Evolutionary conservation across 2,113 vertebrate species (phyloP).

Genomic region (Semnornis frantzii): DNA sequence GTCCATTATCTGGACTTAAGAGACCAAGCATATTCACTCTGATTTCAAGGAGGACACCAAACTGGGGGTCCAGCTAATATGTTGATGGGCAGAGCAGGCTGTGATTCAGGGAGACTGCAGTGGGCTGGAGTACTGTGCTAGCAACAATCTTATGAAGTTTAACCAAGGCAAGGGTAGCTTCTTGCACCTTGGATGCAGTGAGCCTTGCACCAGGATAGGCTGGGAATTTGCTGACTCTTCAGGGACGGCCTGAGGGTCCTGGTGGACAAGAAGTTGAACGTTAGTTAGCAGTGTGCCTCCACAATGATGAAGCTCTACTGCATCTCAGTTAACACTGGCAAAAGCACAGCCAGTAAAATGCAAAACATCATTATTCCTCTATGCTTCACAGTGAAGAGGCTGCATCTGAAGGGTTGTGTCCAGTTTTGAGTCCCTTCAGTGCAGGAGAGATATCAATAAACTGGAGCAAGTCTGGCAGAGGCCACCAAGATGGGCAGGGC

Average conservation of each 20-base stretch:
- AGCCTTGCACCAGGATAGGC: neutral
- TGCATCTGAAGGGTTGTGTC: neutral
- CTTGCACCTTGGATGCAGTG: neutral
- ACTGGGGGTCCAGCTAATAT: rapidly evolving
- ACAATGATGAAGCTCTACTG: neutral
- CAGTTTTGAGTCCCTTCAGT: neutral
- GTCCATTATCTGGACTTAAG: neutral
- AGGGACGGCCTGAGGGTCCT: neutral
- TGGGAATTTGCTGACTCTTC: neutral
- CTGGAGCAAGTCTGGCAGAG: neutral
- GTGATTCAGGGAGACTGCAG: neutral
- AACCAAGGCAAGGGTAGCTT: neutral
- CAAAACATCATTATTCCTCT: neutral
- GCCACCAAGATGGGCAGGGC: neutral
- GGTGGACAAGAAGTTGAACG: neutral
- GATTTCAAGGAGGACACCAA: neutral
- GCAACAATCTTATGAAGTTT: neutral
- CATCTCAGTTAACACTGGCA: neutral
- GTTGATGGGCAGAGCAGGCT: neutral
- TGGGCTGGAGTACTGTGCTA: neutral
- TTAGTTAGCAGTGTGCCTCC: neutral
- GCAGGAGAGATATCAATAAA: neutral
- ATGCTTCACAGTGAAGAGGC: neutral
- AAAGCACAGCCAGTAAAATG: neutral
- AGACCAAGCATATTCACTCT: neutral